Conservation (phyloP, 2,113 vertebrate species). For the Tretioscincus oriximinensis region DNA sequence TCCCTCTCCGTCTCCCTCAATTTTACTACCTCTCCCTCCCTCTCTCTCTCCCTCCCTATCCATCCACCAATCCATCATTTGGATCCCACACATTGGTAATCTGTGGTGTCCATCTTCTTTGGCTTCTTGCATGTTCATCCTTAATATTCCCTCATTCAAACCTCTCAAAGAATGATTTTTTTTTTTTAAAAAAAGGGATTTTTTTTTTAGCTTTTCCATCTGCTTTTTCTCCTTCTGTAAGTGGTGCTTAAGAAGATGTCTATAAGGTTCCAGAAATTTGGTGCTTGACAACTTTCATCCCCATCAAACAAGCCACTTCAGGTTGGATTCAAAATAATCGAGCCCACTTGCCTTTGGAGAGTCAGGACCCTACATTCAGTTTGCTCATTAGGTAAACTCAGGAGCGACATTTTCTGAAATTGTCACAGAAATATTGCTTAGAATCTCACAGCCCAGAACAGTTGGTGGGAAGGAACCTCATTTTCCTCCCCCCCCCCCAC, state of each 20-base stretch:
- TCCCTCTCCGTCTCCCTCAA: too few species aligned
- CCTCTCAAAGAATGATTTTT: neutral
- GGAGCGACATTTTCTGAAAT: neutral
- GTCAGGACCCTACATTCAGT: neutral
- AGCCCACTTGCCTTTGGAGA: neutral
- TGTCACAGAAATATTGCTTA: neutral
- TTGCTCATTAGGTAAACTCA: neutral
- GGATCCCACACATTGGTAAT: too few species aligned
- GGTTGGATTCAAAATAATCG: neutral
- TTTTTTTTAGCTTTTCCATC: neutral
- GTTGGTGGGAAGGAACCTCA: neutral
- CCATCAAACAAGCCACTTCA: neutral
- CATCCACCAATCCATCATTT: too few species aligned
- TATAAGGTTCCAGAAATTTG: neutral
- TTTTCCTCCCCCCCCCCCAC: rapidly evolving
- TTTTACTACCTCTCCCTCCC: too few species aligned
- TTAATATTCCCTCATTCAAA: neutral
- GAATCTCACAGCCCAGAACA: conserved; percentile 6
- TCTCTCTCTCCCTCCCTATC: too few species aligned
- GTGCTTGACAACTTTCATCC: neutral
- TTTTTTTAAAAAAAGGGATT: neutral
- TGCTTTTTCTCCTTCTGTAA: neutral
- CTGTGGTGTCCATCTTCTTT: too few species aligned
- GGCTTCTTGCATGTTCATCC: too few species aligned
- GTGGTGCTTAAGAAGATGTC: neutral